Conservation (phyloP, 2,797 vertebrate species). For the Podarcis siculus region DNA sequence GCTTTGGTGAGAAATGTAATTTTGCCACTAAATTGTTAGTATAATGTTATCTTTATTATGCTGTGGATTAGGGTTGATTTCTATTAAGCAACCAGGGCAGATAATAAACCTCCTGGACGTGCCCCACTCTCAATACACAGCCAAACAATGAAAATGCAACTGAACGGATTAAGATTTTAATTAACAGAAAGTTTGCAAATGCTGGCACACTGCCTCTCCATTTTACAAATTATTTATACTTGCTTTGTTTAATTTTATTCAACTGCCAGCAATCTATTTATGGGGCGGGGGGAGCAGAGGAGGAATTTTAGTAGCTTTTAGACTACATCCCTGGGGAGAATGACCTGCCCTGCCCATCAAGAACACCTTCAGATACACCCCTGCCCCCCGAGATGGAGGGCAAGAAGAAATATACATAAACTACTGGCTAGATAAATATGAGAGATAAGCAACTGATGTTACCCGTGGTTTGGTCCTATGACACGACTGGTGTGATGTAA, state of each 20-base stretch:
- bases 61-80: slow-evolving; percentile 71
- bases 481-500: too few species aligned
- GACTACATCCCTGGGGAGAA: neutral
- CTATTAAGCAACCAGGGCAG: slow-evolving; percentile 64
- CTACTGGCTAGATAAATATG: neutral
- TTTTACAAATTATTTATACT: slow-evolving; percentile 68
- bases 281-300: neutral
- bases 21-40: slow-evolving; percentile 76
- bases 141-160: slow-evolving; percentile 53
- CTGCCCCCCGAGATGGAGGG: neutral
- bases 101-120: slow-evolving; percentile 51
- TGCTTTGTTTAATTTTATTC: slow-evolving; percentile 62
- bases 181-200: slow-evolving; percentile 65
- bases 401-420: neutral
- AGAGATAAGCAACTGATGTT: neutral
- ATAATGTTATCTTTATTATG: slow-evolving; percentile 74
- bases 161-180: slow-evolving; percentile 68
- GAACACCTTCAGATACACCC: neutral
- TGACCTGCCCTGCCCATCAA: neutral
- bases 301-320: neutral
- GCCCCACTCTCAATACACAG: slow-evolving; percentile 46
- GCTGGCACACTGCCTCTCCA: slow-evolving; percentile 49
- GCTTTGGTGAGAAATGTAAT: slow-evolving; percentile 59
- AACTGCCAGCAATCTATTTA: slow-evolving; percentile 53
- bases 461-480: too few species aligned